A percentile compares a stretch with the other conserved stretches of the same genome.
Evolutionary conservation across 2,797 vertebrate genomes (phyloP).

Genomic region (Sandelia bainsii): DNA sequence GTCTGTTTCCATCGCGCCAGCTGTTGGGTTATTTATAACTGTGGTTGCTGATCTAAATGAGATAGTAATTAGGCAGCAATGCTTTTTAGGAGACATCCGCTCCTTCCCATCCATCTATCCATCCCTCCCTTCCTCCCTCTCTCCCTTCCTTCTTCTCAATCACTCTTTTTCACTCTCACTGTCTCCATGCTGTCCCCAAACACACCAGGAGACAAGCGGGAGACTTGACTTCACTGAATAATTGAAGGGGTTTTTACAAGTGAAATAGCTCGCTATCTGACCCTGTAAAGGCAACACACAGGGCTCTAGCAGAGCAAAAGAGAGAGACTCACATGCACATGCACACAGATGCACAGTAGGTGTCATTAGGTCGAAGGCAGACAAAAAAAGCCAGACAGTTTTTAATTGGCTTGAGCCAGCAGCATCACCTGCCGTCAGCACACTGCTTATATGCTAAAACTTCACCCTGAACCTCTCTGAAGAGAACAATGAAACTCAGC

Average conservation of each 20-base stretch:
- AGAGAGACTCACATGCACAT: constrained; percentile 31
- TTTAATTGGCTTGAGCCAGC: constrained; percentile 48
- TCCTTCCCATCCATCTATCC: constrained; percentile 59
- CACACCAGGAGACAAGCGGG: constrained; percentile 73
- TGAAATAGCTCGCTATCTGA: constrained; percentile 77
- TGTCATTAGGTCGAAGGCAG: constrained; percentile 47
- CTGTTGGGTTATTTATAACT: constrained; percentile 85
- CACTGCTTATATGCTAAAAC: constrained; percentile 6
- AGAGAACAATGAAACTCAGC: constrained; percentile 32
- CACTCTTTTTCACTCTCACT: constrained; percentile 42
- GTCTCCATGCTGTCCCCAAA: constrained; percentile 59
- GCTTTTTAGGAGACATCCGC: constrained; percentile 74
- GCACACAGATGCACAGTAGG: constrained; percentile 31
- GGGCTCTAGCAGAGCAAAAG: constrained; percentile 61
- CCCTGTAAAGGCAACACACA: constrained; percentile 66
- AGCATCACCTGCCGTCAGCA: constrained; percentile 30
- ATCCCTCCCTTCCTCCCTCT: constrained; percentile 38
- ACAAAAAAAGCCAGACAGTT: constrained; percentile 29
- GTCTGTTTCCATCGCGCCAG: constrained; percentile 76
- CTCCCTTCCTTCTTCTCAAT: constrained; percentile 29
- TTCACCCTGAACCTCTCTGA: constrained; percentile 19
- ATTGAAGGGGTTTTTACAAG: constrained; percentile 82
- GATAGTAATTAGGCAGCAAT: constrained; percentile 82
- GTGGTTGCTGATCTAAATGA: constrained; percentile 79
- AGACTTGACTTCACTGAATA: constrained; percentile 85